Conservation (phyloP, 2,113 vertebrate species). For the Sialia sialis region DNA sequence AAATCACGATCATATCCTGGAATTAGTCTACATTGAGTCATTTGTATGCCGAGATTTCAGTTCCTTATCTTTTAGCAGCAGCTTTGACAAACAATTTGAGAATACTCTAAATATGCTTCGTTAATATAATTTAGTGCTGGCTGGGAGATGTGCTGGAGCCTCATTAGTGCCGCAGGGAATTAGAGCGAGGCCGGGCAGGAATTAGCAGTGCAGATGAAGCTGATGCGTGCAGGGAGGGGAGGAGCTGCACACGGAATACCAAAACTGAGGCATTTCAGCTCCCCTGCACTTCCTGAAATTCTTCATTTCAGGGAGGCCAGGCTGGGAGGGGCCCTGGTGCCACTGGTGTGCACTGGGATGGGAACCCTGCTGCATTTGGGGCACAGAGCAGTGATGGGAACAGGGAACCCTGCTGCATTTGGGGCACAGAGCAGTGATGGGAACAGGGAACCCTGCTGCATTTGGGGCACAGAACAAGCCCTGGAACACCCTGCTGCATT, state of each 20-base stretch:
- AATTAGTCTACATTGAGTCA: constrained; percentile 12
- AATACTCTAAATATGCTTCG: constrained; percentile 22
- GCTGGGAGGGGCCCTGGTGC: no score
- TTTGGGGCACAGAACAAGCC: no score
- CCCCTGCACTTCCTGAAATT: no score
- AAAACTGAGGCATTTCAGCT: no score
- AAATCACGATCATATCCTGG: neutral
- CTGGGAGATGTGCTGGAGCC: neutral
- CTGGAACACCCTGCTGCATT: no score
- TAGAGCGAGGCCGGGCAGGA: neutral
- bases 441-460: no score
- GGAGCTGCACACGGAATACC: neutral
- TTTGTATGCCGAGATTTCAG: constrained; percentile 51
- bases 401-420: no score
- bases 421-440: no score
- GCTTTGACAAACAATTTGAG: constrained; percentile 45
- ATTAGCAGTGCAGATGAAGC: neutral
- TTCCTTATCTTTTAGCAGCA: constrained; percentile 44
- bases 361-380: no score
- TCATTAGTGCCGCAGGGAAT: constrained; percentile 32
- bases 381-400: no score
- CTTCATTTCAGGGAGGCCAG: no score
- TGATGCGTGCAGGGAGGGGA: neutral
- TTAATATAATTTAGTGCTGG: constrained; percentile 29
- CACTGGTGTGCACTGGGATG: no score